A percentile compares a stretch with the other conserved stretches of the same genome.
Conservation (phyloP, 2,113 vertebrate genomes). For the Xiphias gladius region DNA sequence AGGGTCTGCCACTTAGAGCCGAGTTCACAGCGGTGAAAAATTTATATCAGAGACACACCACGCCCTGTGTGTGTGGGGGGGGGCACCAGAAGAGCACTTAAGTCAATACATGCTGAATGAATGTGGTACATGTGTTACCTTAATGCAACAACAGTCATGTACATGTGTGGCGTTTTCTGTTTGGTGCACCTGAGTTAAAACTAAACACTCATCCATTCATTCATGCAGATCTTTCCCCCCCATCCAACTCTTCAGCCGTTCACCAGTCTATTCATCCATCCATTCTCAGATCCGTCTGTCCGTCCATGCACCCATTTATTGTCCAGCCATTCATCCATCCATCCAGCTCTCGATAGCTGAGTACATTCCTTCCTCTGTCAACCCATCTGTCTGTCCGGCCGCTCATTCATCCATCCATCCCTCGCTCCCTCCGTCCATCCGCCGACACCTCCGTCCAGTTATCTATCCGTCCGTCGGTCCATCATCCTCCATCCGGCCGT, state of each 20-base stretch:
- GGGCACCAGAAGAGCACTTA: slow-evolving; percentile 25
- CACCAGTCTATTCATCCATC: no score
- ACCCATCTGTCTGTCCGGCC: no score
- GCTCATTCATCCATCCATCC: not conserved
- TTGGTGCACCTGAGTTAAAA: not conserved
- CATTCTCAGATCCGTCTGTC: not conserved
- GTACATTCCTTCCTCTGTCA: no score
- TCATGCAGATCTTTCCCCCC: no score
- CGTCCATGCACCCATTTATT: not conserved
- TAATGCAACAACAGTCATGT: slow-evolving; percentile 8
- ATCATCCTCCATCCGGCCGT: not conserved
- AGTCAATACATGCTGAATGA: slow-evolving; percentile 55
- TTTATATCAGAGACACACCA: slow-evolving; percentile 62
- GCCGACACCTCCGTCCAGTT: no score
- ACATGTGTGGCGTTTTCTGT: slow-evolving; percentile 11
- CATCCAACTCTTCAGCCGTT: not conserved
- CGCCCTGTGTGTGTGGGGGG: slow-evolving; percentile 15
- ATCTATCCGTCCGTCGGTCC: not conserved
- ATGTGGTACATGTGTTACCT: slow-evolving; percentile 48
- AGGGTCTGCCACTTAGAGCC: slow-evolving; percentile 67
- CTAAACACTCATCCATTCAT: not conserved
- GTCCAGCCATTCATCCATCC: not conserved
- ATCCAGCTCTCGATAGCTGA: no score
- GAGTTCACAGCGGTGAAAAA: slow-evolving; percentile 70
- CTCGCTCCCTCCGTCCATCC: not conserved